Base-by-base conservation (phyloP, 2,113 vertebrate species). In the Porphyrio hochstetteri region DNA sequence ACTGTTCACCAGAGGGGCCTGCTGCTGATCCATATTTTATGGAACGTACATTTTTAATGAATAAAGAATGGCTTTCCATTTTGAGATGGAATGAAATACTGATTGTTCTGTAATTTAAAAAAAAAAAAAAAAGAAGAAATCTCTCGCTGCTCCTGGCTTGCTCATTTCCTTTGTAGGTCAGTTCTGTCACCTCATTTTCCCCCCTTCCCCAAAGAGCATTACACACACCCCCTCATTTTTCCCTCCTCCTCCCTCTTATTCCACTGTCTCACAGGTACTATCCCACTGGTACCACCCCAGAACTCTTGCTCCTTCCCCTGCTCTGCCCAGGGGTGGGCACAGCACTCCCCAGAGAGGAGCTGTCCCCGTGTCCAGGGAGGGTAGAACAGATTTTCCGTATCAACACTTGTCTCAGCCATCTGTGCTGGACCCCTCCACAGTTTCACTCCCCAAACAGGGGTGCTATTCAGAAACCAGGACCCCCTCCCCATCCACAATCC, bases 1-100 rank as follows among this genome's bases (percentile, higher is more conserved):
- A 92, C 79, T 95, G 91, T 97, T 97, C 93, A 93, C 95, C 90
- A 87, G 93, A 91, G 90, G 57, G 74, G 71, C 91, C 95, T 89
- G 68, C 64, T 85, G 92, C 95, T 97, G 92, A 97, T 98, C 89
- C 94, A 97, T 97, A 96, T 98, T 97, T 97, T 93, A 98, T 97
- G 76, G 92, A 92, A 89, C 0, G 5, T 96, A 95, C 95, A 97
- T 97, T 96, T 97, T 98, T 98, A 97, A 97, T 98, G 95, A 97
- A 93, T 57, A 96, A 92, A 74, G 77, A 97, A 86, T 7, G 17
- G 63, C 75, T 91, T 95, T 96, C 90, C 90, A 94, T 95, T 97
- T 96, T 19, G 5, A 94, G 96, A 96, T 89, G 77, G 89, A 97
- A 96, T 89, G 74, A 97, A 98, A 94, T 88, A 72, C 86, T 64